A percentile compares a stretch with the other conserved stretches of the same genome.
These are phyloP conservation scores for Artemia sp. DNA, from an alignment of 2,888 invertebrate genomes.

Conservation along the genomic window DNA sequence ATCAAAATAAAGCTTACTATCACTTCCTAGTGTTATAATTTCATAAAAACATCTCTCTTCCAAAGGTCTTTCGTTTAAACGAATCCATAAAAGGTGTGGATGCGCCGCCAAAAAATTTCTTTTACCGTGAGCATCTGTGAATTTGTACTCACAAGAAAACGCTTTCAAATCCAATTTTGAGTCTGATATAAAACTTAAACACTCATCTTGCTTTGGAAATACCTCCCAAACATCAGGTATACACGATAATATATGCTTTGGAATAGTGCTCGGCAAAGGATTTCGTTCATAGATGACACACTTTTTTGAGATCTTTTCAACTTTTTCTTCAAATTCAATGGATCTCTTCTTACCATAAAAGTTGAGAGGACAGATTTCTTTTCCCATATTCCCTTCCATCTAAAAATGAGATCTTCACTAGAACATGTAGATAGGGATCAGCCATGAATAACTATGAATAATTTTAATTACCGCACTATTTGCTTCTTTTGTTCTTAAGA, in stretches of 20 bases:
- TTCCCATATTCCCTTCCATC: too few species aligned
- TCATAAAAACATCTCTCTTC: constrained; percentile 34
- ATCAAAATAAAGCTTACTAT: constrained; percentile 42
- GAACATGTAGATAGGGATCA: too few species aligned
- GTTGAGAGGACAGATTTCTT: too few species aligned
- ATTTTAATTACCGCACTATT: too few species aligned
- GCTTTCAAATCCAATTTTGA: constrained; percentile 30
- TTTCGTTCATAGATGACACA: not conserved
- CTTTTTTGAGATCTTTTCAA: too few species aligned
- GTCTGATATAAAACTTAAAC: constrained; percentile 29
- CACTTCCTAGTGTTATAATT: constrained; percentile 36
- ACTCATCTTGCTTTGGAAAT: constrained; percentile 33
- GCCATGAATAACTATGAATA: too few species aligned
- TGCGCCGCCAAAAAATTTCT: constrained; percentile 35
- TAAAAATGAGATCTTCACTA: too few species aligned
- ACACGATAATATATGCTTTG: constrained; percentile 27
- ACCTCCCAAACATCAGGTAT: constrained; percentile 32
- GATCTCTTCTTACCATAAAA: too few species aligned
- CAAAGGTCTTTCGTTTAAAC: constrained; percentile 28
- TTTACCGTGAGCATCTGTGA: constrained; percentile 27
- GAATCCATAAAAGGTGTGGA: constrained; percentile 35
- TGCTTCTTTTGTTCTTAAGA: too few species aligned
- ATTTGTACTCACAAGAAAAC: constrained; percentile 33
- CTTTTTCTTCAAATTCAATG: too few species aligned
- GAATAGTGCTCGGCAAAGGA: constrained; percentile 17